A percentile compares a stretch with the other conserved stretches of the same genome.
Conservation (phyloP, 2,888 invertebrate genomes). For the Bursaphelenchus okinawaensis region DNA sequence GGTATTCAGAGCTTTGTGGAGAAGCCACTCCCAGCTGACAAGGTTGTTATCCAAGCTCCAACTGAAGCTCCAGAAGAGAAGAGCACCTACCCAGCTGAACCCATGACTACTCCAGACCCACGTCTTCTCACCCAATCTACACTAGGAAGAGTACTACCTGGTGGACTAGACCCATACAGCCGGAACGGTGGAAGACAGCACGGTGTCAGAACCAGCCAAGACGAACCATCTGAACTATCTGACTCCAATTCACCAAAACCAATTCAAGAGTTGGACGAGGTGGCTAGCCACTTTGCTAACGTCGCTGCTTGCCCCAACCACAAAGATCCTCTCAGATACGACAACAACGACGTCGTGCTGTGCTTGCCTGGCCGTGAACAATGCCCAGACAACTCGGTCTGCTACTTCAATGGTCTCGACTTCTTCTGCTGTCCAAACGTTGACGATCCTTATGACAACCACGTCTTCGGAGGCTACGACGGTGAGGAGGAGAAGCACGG, state of each 20-base stretch:
- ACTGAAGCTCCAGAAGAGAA: not conserved
- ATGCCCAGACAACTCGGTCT: conserved; percentile 51
- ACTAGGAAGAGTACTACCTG: not conserved
- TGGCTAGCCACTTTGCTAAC: not conserved
- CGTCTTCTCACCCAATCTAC: not conserved
- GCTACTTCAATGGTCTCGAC: conserved; percentile 57
- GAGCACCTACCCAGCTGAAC: not conserved
- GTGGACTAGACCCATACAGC: not conserved
- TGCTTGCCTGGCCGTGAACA: conserved; percentile 56
- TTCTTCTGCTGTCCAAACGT: conserved; percentile 56
- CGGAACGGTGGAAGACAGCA: too few species aligned
- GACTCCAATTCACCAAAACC: not conserved
- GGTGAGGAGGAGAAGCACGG: conserved; percentile 52
- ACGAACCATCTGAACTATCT: not conserved
- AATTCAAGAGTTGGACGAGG: not conserved
- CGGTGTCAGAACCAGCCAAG: not conserved
- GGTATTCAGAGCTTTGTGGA: not conserved
- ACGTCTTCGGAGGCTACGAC: conserved; percentile 47
- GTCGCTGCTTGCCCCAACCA: conserved; percentile 52
- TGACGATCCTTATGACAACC: conserved; percentile 56
- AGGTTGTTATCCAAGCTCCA: not conserved
- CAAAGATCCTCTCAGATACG: conserved; percentile 35
- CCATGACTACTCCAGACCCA: not conserved
- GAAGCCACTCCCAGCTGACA: not conserved
- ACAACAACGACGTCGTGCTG: conserved; percentile 45